Conservation (phyloP, 2,888 invertebrate genomes). For the Spodoptera littoralis region DNA sequence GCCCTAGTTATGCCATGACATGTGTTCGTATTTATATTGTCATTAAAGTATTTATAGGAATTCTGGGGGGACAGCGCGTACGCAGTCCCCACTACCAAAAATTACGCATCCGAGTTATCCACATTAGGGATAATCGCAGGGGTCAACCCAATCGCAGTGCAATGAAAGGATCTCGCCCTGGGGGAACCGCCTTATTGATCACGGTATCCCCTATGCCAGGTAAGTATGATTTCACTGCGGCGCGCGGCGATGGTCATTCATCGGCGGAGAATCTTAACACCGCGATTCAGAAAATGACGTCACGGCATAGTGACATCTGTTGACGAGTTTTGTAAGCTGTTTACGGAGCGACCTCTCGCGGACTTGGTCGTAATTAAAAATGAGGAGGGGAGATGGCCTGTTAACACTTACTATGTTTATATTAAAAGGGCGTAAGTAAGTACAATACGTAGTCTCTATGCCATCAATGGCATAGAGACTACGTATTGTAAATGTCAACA, state of each 20-base stretch:
- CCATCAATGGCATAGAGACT: too few species aligned
- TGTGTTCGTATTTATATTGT: too few species aligned
- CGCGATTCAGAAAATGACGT: conserved; percentile 35
- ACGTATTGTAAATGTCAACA: too few species aligned
- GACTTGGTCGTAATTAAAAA: background rate
- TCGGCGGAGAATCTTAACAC: conserved; percentile 28
- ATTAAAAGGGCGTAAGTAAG: background rate
- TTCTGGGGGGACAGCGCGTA: conserved; percentile 36
- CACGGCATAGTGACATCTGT: conserved; percentile 38
- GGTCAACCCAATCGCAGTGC: conserved; percentile 41
- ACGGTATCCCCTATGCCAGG: conserved; percentile 46
- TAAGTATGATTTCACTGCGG: conserved; percentile 33
- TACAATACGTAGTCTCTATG: too few species aligned
- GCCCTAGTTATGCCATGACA: too few species aligned
- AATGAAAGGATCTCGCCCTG: conserved; percentile 39
- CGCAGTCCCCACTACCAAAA: conserved; percentile 47
- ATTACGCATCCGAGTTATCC: conserved; percentile 46
- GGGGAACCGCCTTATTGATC: conserved; percentile 45
- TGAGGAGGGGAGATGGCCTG: background rate
- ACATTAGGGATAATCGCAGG: conserved; percentile 44
- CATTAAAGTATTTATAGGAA: background rate
- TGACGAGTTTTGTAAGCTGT: background rate
- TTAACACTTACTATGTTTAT: background rate
- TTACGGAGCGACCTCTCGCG: conserved; percentile 5
- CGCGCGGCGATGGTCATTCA: conserved; percentile 21